Evolutionary conservation across 2,797 vertebrate species (phyloP).

Genomic region (Bradypus variegatus): DNA sequence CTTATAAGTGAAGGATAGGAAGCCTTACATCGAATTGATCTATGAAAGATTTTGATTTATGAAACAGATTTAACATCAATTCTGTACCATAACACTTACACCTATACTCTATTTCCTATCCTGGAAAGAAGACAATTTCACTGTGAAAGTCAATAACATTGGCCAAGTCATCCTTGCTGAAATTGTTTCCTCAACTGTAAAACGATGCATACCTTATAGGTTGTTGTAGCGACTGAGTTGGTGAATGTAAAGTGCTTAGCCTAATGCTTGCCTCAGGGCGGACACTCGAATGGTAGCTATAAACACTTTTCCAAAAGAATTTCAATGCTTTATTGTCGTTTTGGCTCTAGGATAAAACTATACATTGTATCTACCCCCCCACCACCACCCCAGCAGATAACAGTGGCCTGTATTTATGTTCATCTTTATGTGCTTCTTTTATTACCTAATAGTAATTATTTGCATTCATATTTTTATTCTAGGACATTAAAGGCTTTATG

Average conservation of each 20-base stretch:
- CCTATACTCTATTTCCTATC: background rate
- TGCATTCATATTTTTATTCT: background rate
- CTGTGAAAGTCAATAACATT: background rate
- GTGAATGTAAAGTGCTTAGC: background rate
- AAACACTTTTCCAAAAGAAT: background rate
- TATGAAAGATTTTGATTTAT: background rate
- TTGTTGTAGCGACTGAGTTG: background rate
- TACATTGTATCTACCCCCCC: background rate
- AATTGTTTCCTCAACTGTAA: conserved; percentile 19
- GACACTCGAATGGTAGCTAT: background rate
- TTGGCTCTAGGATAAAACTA: conserved; percentile 19
- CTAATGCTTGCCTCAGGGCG: background rate
- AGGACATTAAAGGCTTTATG: background rate
- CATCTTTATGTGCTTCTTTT: background rate
- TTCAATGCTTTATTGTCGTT: background rate
- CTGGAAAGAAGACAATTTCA: background rate
- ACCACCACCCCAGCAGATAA: background rate
- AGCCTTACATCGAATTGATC: background rate
- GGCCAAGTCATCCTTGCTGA: background rate
- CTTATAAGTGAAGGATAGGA: background rate
- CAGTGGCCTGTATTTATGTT: background rate
- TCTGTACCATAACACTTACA: background rate
- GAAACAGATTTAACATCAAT: background rate
- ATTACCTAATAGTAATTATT: background rate
- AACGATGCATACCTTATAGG: background rate